phyloP scores from a whole-genome alignment of 2,797 vertebrate species.

The Chaetophractus vellerosus region DNA sequence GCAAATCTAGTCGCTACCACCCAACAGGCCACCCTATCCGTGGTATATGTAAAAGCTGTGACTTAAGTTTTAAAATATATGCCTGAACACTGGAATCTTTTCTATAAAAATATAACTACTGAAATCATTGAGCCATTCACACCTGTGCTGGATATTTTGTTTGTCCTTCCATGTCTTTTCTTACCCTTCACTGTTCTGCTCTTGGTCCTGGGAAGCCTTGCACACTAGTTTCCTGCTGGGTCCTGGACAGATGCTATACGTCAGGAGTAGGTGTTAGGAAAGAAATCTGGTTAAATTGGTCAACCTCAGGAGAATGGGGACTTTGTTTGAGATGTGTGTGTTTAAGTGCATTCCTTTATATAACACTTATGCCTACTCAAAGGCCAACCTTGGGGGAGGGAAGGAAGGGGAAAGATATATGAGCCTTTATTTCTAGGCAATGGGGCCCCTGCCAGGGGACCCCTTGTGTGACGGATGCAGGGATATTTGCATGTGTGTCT shows the following conservation, averaged over 20 bases:
- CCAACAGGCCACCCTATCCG: slow-evolving; percentile 13
- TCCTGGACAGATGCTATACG: neutral
- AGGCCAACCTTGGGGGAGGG: neutral
- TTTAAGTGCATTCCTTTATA: neutral
- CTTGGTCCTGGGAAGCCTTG: neutral
- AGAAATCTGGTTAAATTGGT: neutral
- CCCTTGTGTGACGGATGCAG: neutral
- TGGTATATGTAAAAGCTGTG: neutral
- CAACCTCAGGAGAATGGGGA: neutral
- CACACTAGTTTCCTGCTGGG: neutral
- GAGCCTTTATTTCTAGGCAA: neutral
- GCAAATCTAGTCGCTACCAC: neutral
- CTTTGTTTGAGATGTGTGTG: neutral
- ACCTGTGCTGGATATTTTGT: neutral
- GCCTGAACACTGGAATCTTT: neutral
- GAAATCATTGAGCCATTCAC: neutral
- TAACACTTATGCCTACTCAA: neutral
- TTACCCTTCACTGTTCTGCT: neutral
- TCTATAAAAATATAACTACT: neutral
- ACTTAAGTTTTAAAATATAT: slow-evolving; percentile 38
- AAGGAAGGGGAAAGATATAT: neutral
- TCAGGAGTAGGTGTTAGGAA: neutral
- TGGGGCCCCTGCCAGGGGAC: neutral
- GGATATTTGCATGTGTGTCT: neutral
- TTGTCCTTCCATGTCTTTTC: neutral